Percentiles rank a stretch among this genome's conserved stretches.
Conservation (phyloP, 2,888 invertebrate genomes). For the Busseola fusca region DNA sequence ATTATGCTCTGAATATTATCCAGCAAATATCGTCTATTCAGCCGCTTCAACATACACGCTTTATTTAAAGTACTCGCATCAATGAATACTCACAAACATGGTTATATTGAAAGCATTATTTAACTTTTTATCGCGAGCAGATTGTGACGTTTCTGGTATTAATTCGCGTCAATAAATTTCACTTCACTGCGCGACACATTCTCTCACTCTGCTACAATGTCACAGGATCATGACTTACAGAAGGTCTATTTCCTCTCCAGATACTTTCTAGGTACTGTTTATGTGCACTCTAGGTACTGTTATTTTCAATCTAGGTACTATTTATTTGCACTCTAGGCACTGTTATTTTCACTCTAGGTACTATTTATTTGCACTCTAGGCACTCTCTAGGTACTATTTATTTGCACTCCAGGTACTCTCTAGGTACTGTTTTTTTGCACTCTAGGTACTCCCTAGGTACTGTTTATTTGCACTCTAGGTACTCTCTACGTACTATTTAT, state of each 20-base stretch:
- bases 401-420: too few relatives aligned
- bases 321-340: too few relatives aligned
- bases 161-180: constrained; percentile 55
- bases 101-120: constrained; percentile 40
- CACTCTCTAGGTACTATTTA: too few relatives aligned
- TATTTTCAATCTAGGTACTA: too few relatives aligned
- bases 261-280: too few relatives aligned
- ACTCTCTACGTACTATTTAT: too few relatives aligned
- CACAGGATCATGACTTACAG: neutral
- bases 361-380: too few relatives aligned
- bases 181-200: constrained; percentile 49
- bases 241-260: constrained; percentile 12
- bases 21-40: neutral
- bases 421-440: too few relatives aligned
- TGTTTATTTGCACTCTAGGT: too few relatives aligned
- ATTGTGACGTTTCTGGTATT: constrained; percentile 43
- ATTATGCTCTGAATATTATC: neutral
- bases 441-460: too few relatives aligned
- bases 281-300: too few relatives aligned
- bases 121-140: constrained; percentile 38
- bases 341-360: too few relatives aligned
- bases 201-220: constrained; percentile 23
- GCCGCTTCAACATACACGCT: neutral
- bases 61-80: constrained; percentile 5
- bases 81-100: constrained; percentile 11